A percentile compares a stretch with the other conserved stretches of the same genome.
phyloP scores from a whole-genome alignment of 1,140 invertebrate species.

The Hylaeus volcanicus region DNA sequence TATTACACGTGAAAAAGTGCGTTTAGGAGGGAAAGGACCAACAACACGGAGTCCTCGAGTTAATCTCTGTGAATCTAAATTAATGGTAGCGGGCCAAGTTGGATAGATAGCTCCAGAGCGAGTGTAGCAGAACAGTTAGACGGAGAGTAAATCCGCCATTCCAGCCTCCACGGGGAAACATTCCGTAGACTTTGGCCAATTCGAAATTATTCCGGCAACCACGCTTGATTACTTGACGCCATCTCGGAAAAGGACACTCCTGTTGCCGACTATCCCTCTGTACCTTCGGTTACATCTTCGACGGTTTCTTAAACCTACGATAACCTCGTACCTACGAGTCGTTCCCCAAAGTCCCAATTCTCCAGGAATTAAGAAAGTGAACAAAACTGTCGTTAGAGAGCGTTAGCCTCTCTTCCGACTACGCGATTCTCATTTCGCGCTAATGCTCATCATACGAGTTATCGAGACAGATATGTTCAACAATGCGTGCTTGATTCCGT shows the following conservation, averaged over 20 bases:
- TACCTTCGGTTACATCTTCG: background rate
- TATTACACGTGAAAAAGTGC: background rate
- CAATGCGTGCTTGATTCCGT: conserved; percentile 13
- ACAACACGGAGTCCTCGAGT: background rate
- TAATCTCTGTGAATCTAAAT: conserved; percentile 46
- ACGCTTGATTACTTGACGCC: conserved; percentile 34
- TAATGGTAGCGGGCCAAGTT: conserved; percentile 28
- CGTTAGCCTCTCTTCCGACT: background rate
- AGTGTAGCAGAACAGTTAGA: conserved; percentile 26
- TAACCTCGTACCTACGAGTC: too few relatives aligned
- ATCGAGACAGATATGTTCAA: conserved; percentile 11
- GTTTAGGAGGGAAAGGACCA: background rate
- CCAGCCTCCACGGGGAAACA: conserved; percentile 32
- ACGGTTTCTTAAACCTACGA: background rate
- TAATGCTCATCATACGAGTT: conserved; percentile 21
- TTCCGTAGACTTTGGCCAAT: conserved; percentile 35
- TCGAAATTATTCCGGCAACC: conserved; percentile 36
- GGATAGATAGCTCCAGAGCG: conserved; percentile 25
- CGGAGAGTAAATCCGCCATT: conserved; percentile 28
- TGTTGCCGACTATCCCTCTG: background rate
- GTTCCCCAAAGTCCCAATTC: too few relatives aligned
- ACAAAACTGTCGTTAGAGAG: background rate
- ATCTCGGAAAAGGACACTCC: background rate
- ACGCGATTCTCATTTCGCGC: conserved; percentile 4
- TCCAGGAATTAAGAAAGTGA: background rate